Conservation (phyloP, 2,797 vertebrate species). For the Amniataba percoides region DNA sequence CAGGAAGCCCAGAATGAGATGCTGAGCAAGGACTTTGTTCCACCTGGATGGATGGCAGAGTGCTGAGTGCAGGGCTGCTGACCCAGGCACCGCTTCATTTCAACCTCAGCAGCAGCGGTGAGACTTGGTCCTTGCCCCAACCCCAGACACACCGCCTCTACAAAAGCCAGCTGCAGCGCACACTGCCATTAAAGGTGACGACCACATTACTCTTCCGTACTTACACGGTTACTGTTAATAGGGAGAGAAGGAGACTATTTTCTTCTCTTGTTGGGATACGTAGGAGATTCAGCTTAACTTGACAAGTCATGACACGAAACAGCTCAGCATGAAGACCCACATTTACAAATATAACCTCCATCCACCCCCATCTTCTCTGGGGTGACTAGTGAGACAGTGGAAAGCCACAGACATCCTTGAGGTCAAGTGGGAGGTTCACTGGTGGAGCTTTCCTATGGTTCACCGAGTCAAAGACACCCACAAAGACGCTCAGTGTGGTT, state of each 20-base stretch:
- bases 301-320: constrained; percentile 18
- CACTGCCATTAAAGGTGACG: constrained; percentile 44
- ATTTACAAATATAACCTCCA: constrained; percentile 48
- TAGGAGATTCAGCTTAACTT: constrained; percentile 13
- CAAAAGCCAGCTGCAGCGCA: constrained; percentile 47
- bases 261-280: constrained; percentile 16
- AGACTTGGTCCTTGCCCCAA: constrained; percentile 50
- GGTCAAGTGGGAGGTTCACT: constrained; percentile 77
- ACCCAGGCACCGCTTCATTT: constrained; percentile 81
- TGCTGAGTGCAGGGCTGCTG: constrained; percentile 83
- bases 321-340: constrained; percentile 17
- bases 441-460: constrained; percentile 63
- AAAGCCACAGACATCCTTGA: constrained; percentile 82
- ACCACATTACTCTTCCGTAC: constrained; percentile 30
- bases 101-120: constrained; percentile 72
- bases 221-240: constrained; percentile 16
- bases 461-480: constrained; percentile 70
- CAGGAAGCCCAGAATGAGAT: constrained; percentile 75
- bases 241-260: constrained; percentile 5
- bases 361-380: constrained; percentile 62
- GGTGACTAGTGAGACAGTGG: constrained; percentile 72
- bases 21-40: constrained; percentile 82
- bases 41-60: constrained; percentile 81
- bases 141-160: constrained; percentile 40
- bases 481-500: constrained; percentile 61